Evolutionary conservation across 1,140 invertebrate species (phyloP).

Genomic region (Hormaphis cornu): DNA sequence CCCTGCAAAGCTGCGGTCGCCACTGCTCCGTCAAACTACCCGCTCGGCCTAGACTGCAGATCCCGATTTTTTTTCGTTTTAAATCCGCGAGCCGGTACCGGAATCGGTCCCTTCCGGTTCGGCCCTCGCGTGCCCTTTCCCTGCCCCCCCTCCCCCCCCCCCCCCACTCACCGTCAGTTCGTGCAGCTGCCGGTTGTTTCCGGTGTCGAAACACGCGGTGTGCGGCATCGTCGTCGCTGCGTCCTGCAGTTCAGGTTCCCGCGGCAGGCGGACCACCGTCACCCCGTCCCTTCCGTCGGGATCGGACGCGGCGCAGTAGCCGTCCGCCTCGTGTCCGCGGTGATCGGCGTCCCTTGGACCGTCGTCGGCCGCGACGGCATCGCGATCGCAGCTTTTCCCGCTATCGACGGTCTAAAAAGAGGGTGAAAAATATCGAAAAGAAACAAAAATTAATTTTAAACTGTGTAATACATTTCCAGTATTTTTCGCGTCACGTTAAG

Average conservation of each 20-base stretch:
- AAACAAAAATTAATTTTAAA: no score
- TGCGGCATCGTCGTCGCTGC: neutral
- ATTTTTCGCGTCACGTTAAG: neutral
- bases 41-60: no score
- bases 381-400: neutral
- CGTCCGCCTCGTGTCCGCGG: no score
- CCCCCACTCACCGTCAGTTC: slow-evolving; percentile 12
- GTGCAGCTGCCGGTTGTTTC: neutral
- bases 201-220: slow-evolving; percentile 14
- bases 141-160: slow-evolving; percentile 42
- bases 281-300: neutral
- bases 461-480: no score
- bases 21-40: no score
- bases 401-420: neutral
- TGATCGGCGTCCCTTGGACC: neutral
- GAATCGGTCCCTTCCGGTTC: slow-evolving; percentile 23
- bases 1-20: no score
- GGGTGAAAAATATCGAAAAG: no score
- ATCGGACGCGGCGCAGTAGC: no score
- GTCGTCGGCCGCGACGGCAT: neutral
- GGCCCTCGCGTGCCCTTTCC: slow-evolving; percentile 41
- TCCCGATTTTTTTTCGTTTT: no score
- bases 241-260: neutral
- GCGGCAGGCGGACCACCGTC: neutral
- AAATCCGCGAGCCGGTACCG: no score